Conservation (phyloP, 92 coral and sea anemone genomes). For the Ricordea florida region DNA sequence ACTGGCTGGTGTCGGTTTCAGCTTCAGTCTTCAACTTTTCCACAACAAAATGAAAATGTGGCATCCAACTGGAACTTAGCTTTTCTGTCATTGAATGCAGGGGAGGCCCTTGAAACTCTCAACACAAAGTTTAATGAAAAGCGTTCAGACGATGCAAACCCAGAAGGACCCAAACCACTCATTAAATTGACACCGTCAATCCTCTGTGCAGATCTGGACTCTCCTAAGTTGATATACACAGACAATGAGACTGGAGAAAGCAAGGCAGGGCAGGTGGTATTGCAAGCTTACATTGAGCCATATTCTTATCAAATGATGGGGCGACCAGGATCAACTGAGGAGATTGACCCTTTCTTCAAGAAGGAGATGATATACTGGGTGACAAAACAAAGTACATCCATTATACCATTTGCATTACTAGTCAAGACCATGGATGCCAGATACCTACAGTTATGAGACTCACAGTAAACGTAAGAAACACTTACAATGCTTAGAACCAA, state of each 20-base stretch:
- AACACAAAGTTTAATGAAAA: slow-evolving; percentile 51
- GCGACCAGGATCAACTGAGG: slow-evolving; percentile 88
- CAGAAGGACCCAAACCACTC: slow-evolving; percentile 76
- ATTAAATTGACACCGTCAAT: slow-evolving; percentile 95
- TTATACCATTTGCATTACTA: slow-evolving; percentile 95
- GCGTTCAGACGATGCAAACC: slow-evolving; percentile 39
- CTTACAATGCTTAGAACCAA: no score
- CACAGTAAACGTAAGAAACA: no score
- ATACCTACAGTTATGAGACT: slow-evolving; percentile 57
- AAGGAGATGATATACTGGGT: slow-evolving; percentile 95
- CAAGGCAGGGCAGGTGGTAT: slow-evolving; percentile 86
- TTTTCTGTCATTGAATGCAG: slow-evolving; percentile 76
- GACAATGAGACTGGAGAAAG: slow-evolving; percentile 70
- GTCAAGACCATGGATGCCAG: slow-evolving; percentile 94
- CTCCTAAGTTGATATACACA: slow-evolving; percentile 70
- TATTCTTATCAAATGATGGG: slow-evolving; percentile 91
- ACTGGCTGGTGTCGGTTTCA: slow-evolving; percentile 97
- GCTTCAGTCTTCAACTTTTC: slow-evolving; percentile 47
- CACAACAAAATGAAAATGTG: slow-evolving; percentile 22
- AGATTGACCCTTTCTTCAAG: slow-evolving; percentile 94
- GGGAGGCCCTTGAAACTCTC: slow-evolving; percentile 52
- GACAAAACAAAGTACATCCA: slow-evolving; percentile 69
- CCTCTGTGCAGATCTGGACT: slow-evolving; percentile 95
- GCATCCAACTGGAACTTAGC: slow-evolving; percentile 86
- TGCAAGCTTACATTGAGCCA: slow-evolving; percentile 94